Percentiles rank a stretch among this genome's conserved stretches.
phyloP scores from a whole-genome alignment of 2,113 vertebrate species.

The Probosciger aterrimus region DNA sequence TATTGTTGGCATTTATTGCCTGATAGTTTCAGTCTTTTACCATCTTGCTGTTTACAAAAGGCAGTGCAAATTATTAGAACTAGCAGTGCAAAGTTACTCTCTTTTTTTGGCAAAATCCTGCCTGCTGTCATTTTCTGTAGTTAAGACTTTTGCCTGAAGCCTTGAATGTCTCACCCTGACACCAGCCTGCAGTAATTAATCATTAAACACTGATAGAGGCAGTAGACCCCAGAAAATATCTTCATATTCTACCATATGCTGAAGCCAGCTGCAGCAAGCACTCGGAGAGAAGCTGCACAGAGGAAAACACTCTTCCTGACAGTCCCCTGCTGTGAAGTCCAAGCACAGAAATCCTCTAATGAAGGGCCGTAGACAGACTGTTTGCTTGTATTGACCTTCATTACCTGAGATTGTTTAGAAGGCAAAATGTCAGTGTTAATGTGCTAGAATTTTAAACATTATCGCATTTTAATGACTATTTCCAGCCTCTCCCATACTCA shows the following conservation, averaged over 20 bases:
- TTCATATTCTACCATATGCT: constrained; percentile 77
- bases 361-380: constrained; percentile 64
- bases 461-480: constrained; percentile 69
- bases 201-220: constrained; percentile 76
- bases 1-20: constrained; percentile 52
- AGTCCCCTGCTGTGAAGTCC: constrained; percentile 72
- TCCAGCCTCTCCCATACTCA: constrained; percentile 33
- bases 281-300: constrained; percentile 59
- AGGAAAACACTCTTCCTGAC: constrained; percentile 60
- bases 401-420: constrained; percentile 75
- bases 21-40: constrained; percentile 33
- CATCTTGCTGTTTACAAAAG: constrained; percentile 63
- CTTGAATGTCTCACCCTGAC: constrained; percentile 72
- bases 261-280: constrained; percentile 75
- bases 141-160: constrained; percentile 74
- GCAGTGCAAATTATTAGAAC: constrained; percentile 57
- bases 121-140: constrained; percentile 75
- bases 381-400: constrained; percentile 76
- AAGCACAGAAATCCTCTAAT: constrained; percentile 55
- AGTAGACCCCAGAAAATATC: constrained; percentile 72
- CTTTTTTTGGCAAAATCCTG: constrained; percentile 60
- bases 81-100: constrained; percentile 50
- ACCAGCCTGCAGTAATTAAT: constrained; percentile 81
- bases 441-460: constrained; percentile 71
- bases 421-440: constrained; percentile 76